A percentile compares a stretch with the other conserved stretches of the same genome.
Conservation (phyloP, 1,140 invertebrate species). For the Dolichoris vasculosae region DNA sequence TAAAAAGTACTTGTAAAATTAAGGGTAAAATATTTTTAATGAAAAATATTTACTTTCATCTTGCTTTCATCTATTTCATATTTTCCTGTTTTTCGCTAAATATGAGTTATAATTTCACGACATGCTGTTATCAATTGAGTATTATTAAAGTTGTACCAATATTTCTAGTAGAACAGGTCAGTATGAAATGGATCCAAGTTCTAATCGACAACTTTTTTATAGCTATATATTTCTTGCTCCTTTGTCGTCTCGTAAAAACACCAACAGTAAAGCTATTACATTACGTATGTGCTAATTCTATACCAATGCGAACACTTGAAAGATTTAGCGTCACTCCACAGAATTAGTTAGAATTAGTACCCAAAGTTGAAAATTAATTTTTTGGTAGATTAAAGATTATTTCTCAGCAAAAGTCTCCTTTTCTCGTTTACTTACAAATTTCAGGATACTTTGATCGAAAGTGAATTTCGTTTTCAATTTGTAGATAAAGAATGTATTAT, state of each 20-base stretch:
- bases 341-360: conserved; percentile 13
- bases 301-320: not conserved
- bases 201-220: conserved; percentile 29
- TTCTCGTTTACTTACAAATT: too few relatives aligned
- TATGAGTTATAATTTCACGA: not conserved
- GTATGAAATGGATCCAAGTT: not conserved
- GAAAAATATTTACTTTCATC: not conserved
- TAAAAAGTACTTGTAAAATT: not conserved
- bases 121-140: not conserved
- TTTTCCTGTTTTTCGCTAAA: not conserved
- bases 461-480: conserved; percentile 5
- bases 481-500: not conserved
- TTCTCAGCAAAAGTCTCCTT: not conserved
- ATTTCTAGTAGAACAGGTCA: conserved; percentile 35
- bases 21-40: not conserved
- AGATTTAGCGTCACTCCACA: not conserved
- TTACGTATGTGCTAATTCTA: conserved; percentile 13
- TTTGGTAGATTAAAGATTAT: conserved; percentile 12
- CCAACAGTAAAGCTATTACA: conserved; percentile 2
- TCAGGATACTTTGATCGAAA: not conserved
- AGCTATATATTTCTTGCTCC: not conserved
- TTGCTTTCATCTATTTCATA: not conserved
- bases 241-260: not conserved
- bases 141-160: not conserved
- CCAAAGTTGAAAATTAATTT: conserved; percentile 15